phyloP scores from a whole-genome alignment of 2,888 invertebrate species.

The Chelonus formosanus region DNA sequence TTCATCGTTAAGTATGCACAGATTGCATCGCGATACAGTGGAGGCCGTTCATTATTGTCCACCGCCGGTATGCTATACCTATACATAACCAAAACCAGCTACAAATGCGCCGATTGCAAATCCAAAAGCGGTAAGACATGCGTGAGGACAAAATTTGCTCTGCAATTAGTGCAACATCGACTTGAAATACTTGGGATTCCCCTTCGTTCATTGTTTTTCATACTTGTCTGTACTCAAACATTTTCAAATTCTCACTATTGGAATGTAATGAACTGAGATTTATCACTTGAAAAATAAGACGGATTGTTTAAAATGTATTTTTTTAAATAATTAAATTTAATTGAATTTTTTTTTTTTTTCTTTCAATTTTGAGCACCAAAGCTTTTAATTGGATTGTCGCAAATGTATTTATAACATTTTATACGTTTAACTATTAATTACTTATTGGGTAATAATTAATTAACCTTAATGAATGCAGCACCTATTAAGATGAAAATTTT shows the following conservation, averaged over 20 bases:
- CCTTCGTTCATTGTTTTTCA: not conserved
- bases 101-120: constrained; percentile 48
- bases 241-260: no score
- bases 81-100: constrained; percentile 20
- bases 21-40: constrained; percentile 64
- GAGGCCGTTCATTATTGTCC: constrained; percentile 64
- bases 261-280: no score
- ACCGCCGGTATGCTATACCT: constrained; percentile 35
- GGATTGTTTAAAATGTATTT: not conserved
- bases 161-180: constrained; percentile 52
- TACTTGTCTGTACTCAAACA: constrained; percentile 1
- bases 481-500: no score
- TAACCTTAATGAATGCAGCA: no score
- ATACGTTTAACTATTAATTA: no score
- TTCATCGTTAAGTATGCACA: constrained; percentile 63
- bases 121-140: constrained; percentile 44
- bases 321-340: not conserved
- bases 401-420: no score
- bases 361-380: not conserved
- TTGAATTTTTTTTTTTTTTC: not conserved
- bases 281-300: no score
- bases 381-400: no score
- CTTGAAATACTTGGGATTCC: constrained; percentile 1
- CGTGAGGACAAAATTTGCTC: constrained; percentile 50
- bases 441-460: no score